Percentiles rank a stretch among this genome's conserved stretches.
phyloP scores from a whole-genome alignment of 2,797 vertebrate genomes.

The Setipinna tenuifilis region DNA sequence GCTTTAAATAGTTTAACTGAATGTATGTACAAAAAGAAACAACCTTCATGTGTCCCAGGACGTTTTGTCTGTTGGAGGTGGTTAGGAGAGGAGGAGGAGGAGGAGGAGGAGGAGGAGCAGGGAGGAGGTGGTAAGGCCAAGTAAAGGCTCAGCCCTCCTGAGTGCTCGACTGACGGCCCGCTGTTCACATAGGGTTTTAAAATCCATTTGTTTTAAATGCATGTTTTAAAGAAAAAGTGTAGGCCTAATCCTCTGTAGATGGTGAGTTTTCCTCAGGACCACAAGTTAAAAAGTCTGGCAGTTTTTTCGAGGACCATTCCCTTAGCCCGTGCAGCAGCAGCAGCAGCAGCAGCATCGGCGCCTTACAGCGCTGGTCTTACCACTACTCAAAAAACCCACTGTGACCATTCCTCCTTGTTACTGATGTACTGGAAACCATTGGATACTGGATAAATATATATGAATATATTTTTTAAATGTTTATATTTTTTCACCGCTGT shows the following conservation, averaged over 20 bases:
- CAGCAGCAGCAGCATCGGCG: neutral
- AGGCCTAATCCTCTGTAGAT: conserved; percentile 22
- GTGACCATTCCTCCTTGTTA: conserved; percentile 47
- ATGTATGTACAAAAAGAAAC: conserved; percentile 25
- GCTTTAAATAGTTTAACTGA: conserved; percentile 27
- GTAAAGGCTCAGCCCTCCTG: neutral
- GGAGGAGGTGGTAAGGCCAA: neutral
- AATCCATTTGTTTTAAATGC: conserved; percentile 28
- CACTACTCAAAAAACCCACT: conserved; percentile 54
- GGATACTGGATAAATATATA: conserved; percentile 51
- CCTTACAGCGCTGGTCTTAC: conserved; percentile 25
- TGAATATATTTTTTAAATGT: conserved; percentile 49
- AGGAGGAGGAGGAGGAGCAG: no score
- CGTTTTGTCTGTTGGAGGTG: neutral
- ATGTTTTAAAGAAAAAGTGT: conserved; percentile 24
- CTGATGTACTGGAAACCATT: conserved; percentile 49
- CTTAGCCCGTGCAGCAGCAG: neutral
- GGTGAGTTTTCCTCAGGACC: conserved; percentile 24
- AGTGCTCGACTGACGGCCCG: neutral
- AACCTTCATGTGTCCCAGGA: neutral
- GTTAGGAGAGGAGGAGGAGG: neutral
- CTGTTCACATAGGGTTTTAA: conserved; percentile 25
- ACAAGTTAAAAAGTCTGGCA: conserved; percentile 12
- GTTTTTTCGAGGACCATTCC: conserved; percentile 15
- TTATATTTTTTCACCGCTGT: conserved; percentile 53